Percentiles rank a stretch among this genome's conserved stretches.
Conservation (phyloP, 2,797 vertebrate genomes). For the Psittacula derbiana region DNA sequence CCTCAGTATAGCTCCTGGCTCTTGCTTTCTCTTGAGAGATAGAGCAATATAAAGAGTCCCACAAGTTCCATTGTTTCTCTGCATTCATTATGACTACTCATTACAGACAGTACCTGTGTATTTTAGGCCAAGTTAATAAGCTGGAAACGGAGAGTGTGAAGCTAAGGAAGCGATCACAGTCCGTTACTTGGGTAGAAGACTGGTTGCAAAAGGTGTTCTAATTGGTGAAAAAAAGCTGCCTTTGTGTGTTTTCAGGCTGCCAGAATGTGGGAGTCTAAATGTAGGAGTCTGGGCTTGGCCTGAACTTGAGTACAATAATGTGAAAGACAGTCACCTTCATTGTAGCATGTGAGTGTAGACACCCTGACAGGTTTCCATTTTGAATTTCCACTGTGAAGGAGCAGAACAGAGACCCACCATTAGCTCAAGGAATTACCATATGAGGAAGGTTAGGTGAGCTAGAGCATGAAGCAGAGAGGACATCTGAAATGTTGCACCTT, state of each 20-base stretch:
- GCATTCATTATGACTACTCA: neutral
- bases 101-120: neutral
- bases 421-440: neutral
- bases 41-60: neutral
- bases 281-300: neutral
- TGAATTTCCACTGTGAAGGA: neutral
- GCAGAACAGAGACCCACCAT: accelerated
- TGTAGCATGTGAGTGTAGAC: neutral
- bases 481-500: neutral
- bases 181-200: neutral
- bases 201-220: neutral
- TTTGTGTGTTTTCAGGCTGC: neutral
- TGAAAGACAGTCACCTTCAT: neutral
- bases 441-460: neutral
- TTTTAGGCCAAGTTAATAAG: neutral
- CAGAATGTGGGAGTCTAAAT: neutral
- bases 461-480: neutral
- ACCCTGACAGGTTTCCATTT: neutral
- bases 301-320: neutral
- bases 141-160: neutral
- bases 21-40: neutral
- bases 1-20: neutral
- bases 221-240: neutral
- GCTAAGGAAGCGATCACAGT: neutral
- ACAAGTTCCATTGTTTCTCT: neutral